Base-by-base conservation (phyloP, 2,797 vertebrate species). In the Pseudopleuronectes americanus region DNA sequence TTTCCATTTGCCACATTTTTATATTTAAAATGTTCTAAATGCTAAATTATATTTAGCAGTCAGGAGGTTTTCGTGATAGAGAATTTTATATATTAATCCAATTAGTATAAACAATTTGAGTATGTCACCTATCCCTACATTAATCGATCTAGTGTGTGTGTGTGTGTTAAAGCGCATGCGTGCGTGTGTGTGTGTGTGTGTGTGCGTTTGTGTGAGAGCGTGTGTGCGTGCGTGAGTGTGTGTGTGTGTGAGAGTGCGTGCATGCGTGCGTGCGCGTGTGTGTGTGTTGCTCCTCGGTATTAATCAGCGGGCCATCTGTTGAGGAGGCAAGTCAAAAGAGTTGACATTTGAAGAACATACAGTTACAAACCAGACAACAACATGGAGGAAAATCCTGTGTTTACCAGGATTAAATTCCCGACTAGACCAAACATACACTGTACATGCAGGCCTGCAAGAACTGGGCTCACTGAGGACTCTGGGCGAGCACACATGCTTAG, bases 231-330 rank as follows among this genome's bases (percentile, higher is more conserved):
- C n/a, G n/a, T n/a, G n/a, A n/a, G n/a, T n/a, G n/a, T n/a, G n/a
- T 36, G 33, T 36, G 33, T 64, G 6, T 45, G n/a, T 21, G 45
- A 63, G 70, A 57, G 59, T 72, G 38, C 74, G 71, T 47, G 49
- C 41, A 33, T 49, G 22, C 56, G 23, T 41, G 4, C 65, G 31
- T 53, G 43, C 38, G 52, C 61, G 41, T 79, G 45, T 66, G 51
- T 86, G 36, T 64, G 73, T 24, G 24, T 24, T 3, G 2, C 24
- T 24, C 24, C 24, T 70, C 85, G 26, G 66, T 70, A 74, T 79
- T 81, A 89, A 87, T 69, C 76, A 68, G 47, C 65, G 58, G 76
- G 74, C 85, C 88, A 90, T 91, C 84, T 92, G 90, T 79, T 89
- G 77, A 89, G 75, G 74, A 79, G 72, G 60, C 49, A 23, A 79